Base-by-base conservation (phyloP, 2,797 vertebrate genomes). In the Parotocinclus haroldoi region DNA sequence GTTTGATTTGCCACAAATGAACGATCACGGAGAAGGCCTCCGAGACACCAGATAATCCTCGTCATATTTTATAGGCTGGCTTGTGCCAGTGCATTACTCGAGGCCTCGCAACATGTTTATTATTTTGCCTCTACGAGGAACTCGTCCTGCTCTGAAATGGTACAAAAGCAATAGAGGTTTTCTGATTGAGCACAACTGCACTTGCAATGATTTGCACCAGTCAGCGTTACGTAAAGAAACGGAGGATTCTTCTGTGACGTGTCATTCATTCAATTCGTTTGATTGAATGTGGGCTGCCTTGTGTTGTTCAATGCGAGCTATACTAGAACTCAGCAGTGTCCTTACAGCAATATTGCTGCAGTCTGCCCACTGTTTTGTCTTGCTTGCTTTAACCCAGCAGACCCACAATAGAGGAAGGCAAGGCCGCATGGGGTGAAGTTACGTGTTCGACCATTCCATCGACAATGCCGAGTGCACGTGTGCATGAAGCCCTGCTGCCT, bases 1-100 rank as follows among this genome's bases (percentile, higher is more conserved):
- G 60, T 68, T 77, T 77, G 62, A 71, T 71, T 65, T 68, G 61
- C 39, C 52, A 50, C 12, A 18, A 71, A 61, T 74, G 36, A 65
- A 63, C 45, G 60, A 73, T 68, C 48, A 52, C 60, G 49, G 37
- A 63, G 52, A 63, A 18, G 10, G 1, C 42, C 44, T 36, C 51
- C 40, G 16, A 52, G 14, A 51, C 52, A 54, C 38, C 55, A 36
- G 27, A 49, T 53, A 49, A 18, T 58, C 11, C 60, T 67, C 36
- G 5, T 11, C 45, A 17, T 62, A 44, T 9, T 36, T 58, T 58
- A 14, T 11, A 52, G 7, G 11, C 17, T 63, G 44, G 40, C 39
- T 48, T 48, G 39, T 40, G 56, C 44, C 42, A n/a, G 46, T 55
- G 11, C 14, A 53, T 53, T 50, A 12, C 16, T 37, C 51, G 10